These are phyloP conservation scores for Garra rufa DNA, from an alignment of 2,113 vertebrate genomes.

Conservation along the genomic window DNA sequence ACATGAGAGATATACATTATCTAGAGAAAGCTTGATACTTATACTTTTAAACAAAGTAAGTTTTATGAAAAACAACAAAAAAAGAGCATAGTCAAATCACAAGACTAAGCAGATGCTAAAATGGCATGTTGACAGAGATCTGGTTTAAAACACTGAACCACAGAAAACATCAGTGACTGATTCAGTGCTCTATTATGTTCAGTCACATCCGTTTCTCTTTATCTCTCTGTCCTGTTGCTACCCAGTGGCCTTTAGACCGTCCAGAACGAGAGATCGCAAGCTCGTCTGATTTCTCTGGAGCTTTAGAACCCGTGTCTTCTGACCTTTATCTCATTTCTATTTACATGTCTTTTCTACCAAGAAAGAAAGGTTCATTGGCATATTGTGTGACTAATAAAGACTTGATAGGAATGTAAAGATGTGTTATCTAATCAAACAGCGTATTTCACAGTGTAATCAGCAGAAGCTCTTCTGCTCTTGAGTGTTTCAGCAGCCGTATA, in stretches of 20 bases:
- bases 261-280: slow-evolving; percentile 10
- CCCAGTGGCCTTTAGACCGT: slow-evolving; percentile 11
- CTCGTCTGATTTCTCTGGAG: not conserved
- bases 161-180: not conserved
- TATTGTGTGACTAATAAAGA: not conserved
- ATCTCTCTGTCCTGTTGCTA: not conserved
- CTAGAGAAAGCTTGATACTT: too few species aligned
- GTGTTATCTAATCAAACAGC: not conserved
- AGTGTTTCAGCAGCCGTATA: not conserved
- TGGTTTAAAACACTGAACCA: not conserved
- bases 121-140: not conserved
- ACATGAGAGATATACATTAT: too few species aligned
- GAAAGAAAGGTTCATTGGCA: not conserved
- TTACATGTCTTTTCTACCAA: not conserved
- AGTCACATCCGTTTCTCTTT: not conserved
- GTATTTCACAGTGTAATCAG: not conserved
- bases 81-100: not conserved
- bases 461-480: not conserved
- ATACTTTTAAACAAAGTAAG: too few species aligned
- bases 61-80: too few species aligned
- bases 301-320: not conserved
- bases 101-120: not conserved
- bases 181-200: slow-evolving; percentile 12
- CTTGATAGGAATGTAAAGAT: slow-evolving; percentile 12
- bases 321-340: not conserved